Percentiles rank a stretch among this genome's conserved stretches.
phyloP scores from a whole-genome alignment of 1,140 invertebrate genomes.

The Cotesia glomerata region DNA sequence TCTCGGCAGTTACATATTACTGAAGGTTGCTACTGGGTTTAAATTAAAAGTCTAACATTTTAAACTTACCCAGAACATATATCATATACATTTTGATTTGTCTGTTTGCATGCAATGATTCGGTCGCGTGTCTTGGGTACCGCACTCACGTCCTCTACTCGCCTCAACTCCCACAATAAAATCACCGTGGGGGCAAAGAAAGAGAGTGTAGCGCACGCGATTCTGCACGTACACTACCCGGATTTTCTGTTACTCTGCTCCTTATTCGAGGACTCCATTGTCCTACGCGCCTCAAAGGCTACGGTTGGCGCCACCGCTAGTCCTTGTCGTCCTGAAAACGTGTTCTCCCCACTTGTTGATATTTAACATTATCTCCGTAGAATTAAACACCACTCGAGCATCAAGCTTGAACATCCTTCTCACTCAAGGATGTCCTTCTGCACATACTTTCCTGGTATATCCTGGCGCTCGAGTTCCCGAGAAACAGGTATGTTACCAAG shows the following conservation, averaged over 20 bases:
- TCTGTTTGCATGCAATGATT: no score
- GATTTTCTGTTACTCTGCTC: slow-evolving; percentile 57
- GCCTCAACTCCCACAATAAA: neutral
- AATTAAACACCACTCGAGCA: neutral
- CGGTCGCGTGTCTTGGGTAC: neutral
- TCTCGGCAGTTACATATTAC: no score
- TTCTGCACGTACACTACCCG: slow-evolving; percentile 18
- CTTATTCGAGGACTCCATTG: slow-evolving; percentile 52
- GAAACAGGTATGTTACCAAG: slow-evolving; percentile 29
- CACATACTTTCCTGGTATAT: slow-evolving; percentile 54
- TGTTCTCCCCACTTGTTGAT: slow-evolving; percentile 16
- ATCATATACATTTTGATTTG: no score
- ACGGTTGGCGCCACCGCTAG: slow-evolving; percentile 29
- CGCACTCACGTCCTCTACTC: neutral
- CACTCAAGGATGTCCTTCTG: neutral
- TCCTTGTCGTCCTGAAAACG: slow-evolving; percentile 34
- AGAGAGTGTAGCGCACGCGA: slow-evolving; percentile 22
- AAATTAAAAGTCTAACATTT: no score
- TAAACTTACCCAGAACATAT: no score
- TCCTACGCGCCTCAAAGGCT: slow-evolving; percentile 42
- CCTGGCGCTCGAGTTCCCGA: slow-evolving; percentile 52
- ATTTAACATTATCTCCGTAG: no score
- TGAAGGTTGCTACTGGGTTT: no score
- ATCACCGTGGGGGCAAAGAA: slow-evolving; percentile 20
- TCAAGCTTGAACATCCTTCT: neutral